Evolutionary conservation across 2,113 vertebrate species (phyloP).

Genomic region (Mormyrus lacerda): DNA sequence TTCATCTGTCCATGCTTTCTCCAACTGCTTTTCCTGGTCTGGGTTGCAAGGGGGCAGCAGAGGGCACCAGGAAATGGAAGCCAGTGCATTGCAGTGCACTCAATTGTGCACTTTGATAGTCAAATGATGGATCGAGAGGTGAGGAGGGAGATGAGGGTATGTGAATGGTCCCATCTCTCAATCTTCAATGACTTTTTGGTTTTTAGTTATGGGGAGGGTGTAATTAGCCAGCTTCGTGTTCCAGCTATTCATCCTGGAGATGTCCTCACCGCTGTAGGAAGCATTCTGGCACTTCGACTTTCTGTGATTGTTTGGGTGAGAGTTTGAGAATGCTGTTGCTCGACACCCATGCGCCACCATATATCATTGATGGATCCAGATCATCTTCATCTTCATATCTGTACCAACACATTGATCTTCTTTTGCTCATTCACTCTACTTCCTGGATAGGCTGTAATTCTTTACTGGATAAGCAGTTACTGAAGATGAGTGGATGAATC

Average conservation of each 20-base stretch:
- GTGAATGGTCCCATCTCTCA: not conserved
- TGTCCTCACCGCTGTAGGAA: not conserved
- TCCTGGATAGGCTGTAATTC: not conserved
- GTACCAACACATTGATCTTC: not conserved
- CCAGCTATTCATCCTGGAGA: not conserved
- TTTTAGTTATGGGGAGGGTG: not conserved
- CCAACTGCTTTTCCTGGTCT: not conserved
- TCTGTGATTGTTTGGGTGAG: not conserved
- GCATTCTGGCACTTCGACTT: not conserved
- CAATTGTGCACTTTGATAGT: too few relatives aligned
- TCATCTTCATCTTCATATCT: not conserved
- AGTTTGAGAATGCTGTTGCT: not conserved
- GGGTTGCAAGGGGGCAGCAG: not conserved
- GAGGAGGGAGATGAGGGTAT: not conserved
- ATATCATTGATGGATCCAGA: not conserved
- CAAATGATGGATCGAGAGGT: not conserved
- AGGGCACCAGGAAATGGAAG: not conserved
- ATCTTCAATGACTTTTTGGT: not conserved
- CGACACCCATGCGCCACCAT: not conserved
- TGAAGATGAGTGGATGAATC: not conserved
- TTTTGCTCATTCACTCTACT: not conserved
- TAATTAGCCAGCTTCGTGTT: not conserved
- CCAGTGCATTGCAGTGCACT: not conserved
- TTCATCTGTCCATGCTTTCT: not conserved
- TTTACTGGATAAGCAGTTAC: not conserved